Percentiles rank a stretch among this genome's conserved stretches.
phyloP scores from a whole-genome alignment of 2,888 invertebrate species.

The Clanis bilineata region DNA sequence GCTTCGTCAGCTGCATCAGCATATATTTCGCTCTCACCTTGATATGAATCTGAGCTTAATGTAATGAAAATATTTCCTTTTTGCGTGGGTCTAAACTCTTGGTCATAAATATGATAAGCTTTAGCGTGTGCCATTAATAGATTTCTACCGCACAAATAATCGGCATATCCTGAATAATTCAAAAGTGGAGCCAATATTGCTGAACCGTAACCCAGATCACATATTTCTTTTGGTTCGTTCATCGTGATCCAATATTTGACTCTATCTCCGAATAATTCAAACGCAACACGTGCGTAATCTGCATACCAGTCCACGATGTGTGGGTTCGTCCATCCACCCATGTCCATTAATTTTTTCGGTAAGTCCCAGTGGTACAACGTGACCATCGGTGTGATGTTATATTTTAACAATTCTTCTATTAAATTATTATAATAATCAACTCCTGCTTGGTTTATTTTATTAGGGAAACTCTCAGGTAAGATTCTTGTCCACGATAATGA shows the following conservation, averaged over 20 bases:
- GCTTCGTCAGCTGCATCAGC: constrained; percentile 65
- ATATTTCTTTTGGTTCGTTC: constrained; percentile 74
- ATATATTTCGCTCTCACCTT: constrained; percentile 68
- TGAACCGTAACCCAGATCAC: constrained; percentile 64
- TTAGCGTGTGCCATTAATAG: constrained; percentile 78
- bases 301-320: constrained; percentile 67
- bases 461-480: constrained; percentile 79
- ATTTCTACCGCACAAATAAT: constrained; percentile 71
- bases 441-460: constrained; percentile 77
- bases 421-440: constrained; percentile 60
- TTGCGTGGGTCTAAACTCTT: constrained; percentile 57
- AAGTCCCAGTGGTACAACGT: constrained; percentile 80
- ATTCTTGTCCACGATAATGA: constrained; percentile 85
- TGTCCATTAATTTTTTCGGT: constrained; percentile 72
- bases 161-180: constrained; percentile 57
- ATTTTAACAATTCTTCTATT: constrained; percentile 80
- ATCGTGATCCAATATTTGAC: constrained; percentile 80
- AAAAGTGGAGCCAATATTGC: constrained; percentile 46
- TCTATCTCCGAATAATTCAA: constrained; percentile 66
- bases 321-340: constrained; percentile 78
- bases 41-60: constrained; percentile 48
- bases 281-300: constrained; percentile 67
- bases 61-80: constrained; percentile 39
- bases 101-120: constrained; percentile 74
- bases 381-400: constrained; percentile 83